These are phyloP conservation scores for Phainopepla nitens DNA, from an alignment of 2,113 vertebrate species.

Conservation along the genomic window DNA sequence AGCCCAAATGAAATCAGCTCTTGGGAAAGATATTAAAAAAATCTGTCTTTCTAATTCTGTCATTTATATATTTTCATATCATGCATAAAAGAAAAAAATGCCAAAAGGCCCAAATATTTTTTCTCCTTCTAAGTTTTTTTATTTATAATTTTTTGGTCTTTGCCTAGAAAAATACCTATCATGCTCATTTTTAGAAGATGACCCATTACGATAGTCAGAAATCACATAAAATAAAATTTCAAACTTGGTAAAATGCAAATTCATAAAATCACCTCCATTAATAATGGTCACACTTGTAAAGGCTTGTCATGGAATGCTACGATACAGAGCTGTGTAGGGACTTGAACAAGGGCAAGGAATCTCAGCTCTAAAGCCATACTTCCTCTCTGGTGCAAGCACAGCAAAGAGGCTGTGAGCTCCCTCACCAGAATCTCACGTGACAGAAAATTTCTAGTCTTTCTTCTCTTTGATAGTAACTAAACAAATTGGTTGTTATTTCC, in stretches of 20 bases:
- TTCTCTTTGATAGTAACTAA: not conserved
- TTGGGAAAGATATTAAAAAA: not conserved
- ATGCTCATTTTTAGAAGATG: not conserved
- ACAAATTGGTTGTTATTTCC: fast-evolving
- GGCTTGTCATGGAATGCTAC: not conserved
- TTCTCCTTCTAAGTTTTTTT: not conserved
- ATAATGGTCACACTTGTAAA: not conserved
- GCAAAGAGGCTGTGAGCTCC: not conserved
- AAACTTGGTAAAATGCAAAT: not conserved
- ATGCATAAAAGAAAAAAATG: not conserved
- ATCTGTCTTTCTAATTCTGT: not conserved
- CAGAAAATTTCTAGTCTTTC: not conserved
- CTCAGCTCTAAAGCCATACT: not conserved
- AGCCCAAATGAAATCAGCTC: not conserved
- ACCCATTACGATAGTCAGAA: not conserved
- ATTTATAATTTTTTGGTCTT: not conserved
- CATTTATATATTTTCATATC: not conserved
- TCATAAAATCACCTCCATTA: not conserved
- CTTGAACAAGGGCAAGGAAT: not conserved
- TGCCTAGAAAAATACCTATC: not conserved
- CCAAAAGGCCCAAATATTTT: not conserved
- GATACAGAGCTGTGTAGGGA: not conserved
- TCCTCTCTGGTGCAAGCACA: not conserved
- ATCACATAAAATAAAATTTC: not conserved
- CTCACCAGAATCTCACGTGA: not conserved